These are phyloP conservation scores for Idaea dimidiata DNA, from an alignment of 2,888 invertebrate genomes.

Conservation along the genomic window DNA sequence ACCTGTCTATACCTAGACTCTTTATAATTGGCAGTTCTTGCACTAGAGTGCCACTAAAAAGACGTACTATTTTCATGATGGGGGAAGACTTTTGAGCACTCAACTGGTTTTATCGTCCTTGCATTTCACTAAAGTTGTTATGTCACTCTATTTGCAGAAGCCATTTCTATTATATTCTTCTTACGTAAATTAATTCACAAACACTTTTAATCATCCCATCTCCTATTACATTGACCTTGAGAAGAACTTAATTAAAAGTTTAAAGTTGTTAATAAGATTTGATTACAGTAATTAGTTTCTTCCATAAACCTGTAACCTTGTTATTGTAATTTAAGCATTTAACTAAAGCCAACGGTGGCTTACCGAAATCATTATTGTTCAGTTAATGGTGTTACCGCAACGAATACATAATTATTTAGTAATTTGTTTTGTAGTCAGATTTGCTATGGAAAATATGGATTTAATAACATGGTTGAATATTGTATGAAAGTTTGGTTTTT, in stretches of 20 bases:
- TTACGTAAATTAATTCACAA: not conserved
- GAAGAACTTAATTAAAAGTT: not conserved
- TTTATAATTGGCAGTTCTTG: no score
- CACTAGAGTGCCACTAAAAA: no score
- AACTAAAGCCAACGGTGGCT: conserved; percentile 15
- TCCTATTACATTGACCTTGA: conserved; percentile 1
- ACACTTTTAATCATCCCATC: not conserved
- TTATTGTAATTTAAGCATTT: conserved; percentile 10
- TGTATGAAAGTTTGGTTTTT: not conserved
- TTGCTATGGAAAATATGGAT: not conserved
- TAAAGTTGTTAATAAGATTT: not conserved
- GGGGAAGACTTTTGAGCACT: no score
- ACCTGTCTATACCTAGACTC: no score
- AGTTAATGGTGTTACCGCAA: conserved; percentile 18
- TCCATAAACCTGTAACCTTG: conserved; percentile 11
- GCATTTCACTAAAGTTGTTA: no score
- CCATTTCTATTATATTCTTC: no score
- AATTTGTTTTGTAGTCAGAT: conserved; percentile 13
- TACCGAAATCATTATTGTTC: conserved; percentile 19
- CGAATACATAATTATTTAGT: conserved; percentile 15
- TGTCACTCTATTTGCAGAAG: no score
- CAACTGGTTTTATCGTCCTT: no score
- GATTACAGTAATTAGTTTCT: conserved; percentile 7
- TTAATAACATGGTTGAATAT: not conserved
- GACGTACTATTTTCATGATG: no score